Evolutionary conservation across 2,113 vertebrate species (phyloP).

Genomic region (Camelus bactrianus): DNA sequence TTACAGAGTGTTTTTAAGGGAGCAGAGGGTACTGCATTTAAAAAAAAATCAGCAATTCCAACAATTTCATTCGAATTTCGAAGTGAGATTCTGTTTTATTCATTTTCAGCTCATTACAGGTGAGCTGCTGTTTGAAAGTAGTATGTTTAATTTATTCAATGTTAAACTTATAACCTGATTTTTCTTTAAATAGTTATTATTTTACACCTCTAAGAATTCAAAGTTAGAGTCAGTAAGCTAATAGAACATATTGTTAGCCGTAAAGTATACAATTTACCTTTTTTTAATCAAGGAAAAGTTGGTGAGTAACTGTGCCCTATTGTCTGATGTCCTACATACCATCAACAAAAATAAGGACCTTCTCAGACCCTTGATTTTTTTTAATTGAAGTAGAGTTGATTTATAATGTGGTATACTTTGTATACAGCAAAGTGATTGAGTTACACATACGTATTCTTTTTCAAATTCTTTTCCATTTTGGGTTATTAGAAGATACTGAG

Average conservation of each 20-base stretch:
- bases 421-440: too few species aligned
- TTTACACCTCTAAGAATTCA: neutral
- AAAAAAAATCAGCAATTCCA: slow-evolving; percentile 7
- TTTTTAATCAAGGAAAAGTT: neutral
- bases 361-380: too few species aligned
- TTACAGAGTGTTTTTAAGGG: slow-evolving; percentile 7
- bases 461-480: too few species aligned
- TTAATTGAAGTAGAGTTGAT: too few species aligned
- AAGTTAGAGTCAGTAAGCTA: neutral
- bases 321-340: too few species aligned
- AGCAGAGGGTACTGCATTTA: neutral
- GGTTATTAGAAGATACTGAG: too few species aligned
- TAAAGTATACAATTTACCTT: neutral
- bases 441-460: too few species aligned
- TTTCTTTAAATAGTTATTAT: neutral
- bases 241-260: neutral
- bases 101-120: neutral
- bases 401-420: too few species aligned
- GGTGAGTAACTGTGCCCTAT: too few species aligned
- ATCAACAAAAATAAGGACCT: too few species aligned
- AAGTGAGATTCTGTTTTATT: slow-evolving; percentile 7
- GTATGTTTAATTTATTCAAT: neutral
- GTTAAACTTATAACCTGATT: neutral
- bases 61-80: slow-evolving; percentile 5
- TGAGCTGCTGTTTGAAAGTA: neutral